A percentile compares a stretch with the other conserved stretches of the same genome.
phyloP scores from a whole-genome alignment of 1,140 invertebrate species.

The Berghia stephanieae region DNA sequence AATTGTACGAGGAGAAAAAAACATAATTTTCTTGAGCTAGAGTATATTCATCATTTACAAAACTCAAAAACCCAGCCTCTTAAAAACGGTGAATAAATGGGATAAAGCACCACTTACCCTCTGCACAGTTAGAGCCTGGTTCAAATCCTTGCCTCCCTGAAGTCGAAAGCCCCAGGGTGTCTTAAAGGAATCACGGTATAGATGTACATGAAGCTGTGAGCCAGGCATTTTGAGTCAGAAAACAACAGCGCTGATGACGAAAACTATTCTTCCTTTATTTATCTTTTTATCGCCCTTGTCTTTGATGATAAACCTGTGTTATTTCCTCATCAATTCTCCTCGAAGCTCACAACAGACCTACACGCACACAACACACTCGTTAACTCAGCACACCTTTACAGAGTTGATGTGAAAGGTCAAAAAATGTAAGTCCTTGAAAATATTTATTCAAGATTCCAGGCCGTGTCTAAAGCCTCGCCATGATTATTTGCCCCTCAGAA shows the following conservation, averaged over 20 bases:
- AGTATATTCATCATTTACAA: too few species aligned
- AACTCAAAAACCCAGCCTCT: too few species aligned
- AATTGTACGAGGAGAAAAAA: too few species aligned
- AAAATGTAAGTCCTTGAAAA: neutral
- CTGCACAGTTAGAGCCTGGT: conserved; percentile 88
- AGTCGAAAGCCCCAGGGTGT: conserved; percentile 91
- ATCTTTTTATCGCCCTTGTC: neutral
- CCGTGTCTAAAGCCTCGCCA: neutral
- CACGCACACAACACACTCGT: neutral
- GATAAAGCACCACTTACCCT: conserved; percentile 74
- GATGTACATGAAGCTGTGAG: conserved; percentile 55
- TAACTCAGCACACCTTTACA: neutral
- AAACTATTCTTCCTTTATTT: neutral
- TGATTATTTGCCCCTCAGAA: neutral
- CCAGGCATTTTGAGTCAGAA: conserved; percentile 36
- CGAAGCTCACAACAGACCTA: neutral
- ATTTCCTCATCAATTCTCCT: neutral
- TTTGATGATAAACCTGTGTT: too few species aligned
- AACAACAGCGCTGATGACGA: neutral
- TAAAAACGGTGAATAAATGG: conserved; percentile 1
- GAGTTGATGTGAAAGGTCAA: too few species aligned
- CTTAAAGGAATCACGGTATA: conserved; percentile 78
- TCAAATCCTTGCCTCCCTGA: conserved; percentile 88
- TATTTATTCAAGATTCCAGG: neutral
- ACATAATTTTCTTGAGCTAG: too few species aligned